A percentile compares a stretch with the other conserved stretches of the same genome.
Conservation (phyloP, 2,888 invertebrate genomes). For the Rhagophthalmus giganteus region DNA sequence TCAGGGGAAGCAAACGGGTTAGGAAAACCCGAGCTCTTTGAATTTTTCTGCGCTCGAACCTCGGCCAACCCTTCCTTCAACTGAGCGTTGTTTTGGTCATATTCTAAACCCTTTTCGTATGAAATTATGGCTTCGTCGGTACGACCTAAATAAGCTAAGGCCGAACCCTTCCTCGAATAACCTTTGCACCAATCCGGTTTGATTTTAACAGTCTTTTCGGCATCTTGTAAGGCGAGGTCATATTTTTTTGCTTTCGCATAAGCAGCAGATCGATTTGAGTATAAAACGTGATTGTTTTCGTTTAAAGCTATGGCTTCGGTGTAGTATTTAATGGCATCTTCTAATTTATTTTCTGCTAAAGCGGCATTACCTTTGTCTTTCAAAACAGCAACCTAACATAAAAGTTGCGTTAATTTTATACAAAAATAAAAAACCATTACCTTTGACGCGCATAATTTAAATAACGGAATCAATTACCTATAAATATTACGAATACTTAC, state of each 20-base stretch:
- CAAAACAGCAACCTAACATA: constrained; percentile 70
- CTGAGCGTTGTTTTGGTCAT: constrained; percentile 75
- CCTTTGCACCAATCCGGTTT: constrained; percentile 88
- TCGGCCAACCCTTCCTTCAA: constrained; percentile 69
- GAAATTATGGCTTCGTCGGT: constrained; percentile 75
- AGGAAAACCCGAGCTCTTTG: constrained; percentile 38
- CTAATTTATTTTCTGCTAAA: constrained; percentile 73
- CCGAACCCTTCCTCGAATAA: constrained; percentile 87
- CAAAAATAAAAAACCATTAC: neutral
- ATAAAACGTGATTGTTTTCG: constrained; percentile 82
- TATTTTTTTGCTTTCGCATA: constrained; percentile 80
- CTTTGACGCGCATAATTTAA: too few relatives aligned
- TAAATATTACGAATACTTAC: constrained; percentile 8
- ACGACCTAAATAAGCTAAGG: constrained; percentile 74
- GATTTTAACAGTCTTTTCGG: constrained; percentile 76
- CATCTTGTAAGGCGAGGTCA: constrained; percentile 77
- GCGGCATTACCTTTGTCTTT: constrained; percentile 89
- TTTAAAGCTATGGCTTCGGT: constrained; percentile 81
- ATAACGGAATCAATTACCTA: neutral
- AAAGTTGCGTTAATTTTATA: neutral
- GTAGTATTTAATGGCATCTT: constrained; percentile 79
- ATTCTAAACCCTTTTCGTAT: constrained; percentile 72
- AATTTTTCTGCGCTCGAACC: constrained; percentile 46
- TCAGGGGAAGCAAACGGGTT: constrained; percentile 64
- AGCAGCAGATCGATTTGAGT: constrained; percentile 90